phyloP scores from a whole-genome alignment of 2,888 invertebrate species.

The Sinohyriopsis cumingii region DNA sequence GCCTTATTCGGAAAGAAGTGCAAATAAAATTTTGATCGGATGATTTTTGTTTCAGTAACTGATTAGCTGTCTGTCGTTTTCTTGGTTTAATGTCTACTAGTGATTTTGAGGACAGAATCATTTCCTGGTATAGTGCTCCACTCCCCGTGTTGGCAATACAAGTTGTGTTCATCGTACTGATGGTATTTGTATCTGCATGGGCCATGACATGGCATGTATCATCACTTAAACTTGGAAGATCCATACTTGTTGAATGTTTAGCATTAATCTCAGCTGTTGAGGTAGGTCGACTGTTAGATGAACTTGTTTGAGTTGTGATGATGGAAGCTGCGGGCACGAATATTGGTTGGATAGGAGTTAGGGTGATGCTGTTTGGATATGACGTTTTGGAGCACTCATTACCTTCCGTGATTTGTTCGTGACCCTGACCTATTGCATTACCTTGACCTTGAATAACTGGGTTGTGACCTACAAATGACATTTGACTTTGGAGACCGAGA shows the following conservation, averaged over 20 bases:
- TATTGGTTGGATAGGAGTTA: too few species aligned
- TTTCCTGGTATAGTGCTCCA: slow-evolving; percentile 56
- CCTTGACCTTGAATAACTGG: too few species aligned
- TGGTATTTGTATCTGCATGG: slow-evolving; percentile 20
- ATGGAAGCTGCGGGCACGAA: too few species aligned
- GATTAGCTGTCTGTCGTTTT: slow-evolving; percentile 50
- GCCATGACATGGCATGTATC: slow-evolving; percentile 28
- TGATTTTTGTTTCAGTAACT: slow-evolving; percentile 53
- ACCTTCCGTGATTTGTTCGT: too few species aligned
- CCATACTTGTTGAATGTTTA: too few species aligned
- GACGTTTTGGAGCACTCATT: too few species aligned
- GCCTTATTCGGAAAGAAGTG: slow-evolving; percentile 54
- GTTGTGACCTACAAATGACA: too few species aligned
- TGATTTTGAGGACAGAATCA: slow-evolving; percentile 56
- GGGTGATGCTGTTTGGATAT: too few species aligned
- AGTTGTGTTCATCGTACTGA: slow-evolving; percentile 38
- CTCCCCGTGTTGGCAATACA: slow-evolving; percentile 37
- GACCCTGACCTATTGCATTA: too few species aligned
- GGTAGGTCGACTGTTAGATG: neutral
- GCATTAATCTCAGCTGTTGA: too few species aligned
- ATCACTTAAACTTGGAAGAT: slow-evolving; percentile 1
- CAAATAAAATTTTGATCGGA: slow-evolving; percentile 54
- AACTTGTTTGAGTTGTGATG: neutral
- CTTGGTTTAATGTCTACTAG: slow-evolving; percentile 55
- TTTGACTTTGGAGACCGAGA: too few species aligned